Base-by-base conservation (phyloP, 2,797 vertebrate genomes). In the Tamandua tetradactyla region DNA sequence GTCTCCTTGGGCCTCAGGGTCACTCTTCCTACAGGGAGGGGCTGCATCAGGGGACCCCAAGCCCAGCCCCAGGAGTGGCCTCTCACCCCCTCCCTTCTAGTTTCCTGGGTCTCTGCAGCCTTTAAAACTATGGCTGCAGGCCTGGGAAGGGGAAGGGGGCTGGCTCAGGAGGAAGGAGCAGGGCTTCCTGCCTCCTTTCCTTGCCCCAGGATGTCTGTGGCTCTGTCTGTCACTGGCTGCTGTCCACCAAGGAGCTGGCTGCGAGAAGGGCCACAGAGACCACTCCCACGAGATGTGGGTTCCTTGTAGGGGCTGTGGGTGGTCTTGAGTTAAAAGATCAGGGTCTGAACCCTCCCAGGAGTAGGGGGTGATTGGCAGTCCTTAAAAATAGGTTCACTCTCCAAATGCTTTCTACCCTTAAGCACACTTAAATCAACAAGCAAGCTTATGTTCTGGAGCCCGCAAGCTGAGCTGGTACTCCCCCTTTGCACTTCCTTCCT, bases 401-500 rank as follows among this genome's bases (percentile, higher is more conserved):
- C 69, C 83, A 69, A 76, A 87, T 37, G 25, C 82, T 74, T 55
- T n/a, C 61, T 30, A n/a, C n/a, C 30, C 32, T 37, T 30, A 68
- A 55, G 35, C 68, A 52, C 40, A 18, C 37, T 86, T 37, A 59
- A 84, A 68, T 91, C 83, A 89, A 59, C 17, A 20, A 1, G 27
- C 35, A 71, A 30, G 25, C 74, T 92, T 83, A 69, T 91, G 74
- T 80, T 71, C 57, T 64, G 74, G 35, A 47, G 52, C 42, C 89
- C 83, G 59, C 44, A 12, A 76, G 55, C n/a, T 32, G 30, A 44
- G 30, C 68, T 37, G 22, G 10, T 30, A 47, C 12, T 87, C 44
- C 40, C 64, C 62, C 42, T 79, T n/a, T 71, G 57, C 12, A 79
- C 47, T 68, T 95, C 47, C 40, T 88, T 85, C 84, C 82, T 52